Evolutionary conservation across 1,140 invertebrate species (phyloP), one percentile per base, ranked within the genome.

Genomic region (Tetragnatha versicolor): DNA sequence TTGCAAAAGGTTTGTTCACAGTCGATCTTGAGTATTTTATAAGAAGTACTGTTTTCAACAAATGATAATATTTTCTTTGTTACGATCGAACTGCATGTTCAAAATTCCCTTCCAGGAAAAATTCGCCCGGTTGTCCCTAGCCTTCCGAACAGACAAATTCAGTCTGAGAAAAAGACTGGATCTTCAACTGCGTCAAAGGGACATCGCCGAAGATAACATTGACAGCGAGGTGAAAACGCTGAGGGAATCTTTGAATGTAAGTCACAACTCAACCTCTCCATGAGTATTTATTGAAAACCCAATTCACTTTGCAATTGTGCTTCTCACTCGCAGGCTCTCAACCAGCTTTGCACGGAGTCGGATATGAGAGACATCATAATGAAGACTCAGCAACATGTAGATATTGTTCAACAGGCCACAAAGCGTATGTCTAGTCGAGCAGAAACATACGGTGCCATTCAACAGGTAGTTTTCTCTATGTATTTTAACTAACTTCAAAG

Each of bases 121-220:
- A 79, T 89, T 87, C 82, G 84, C 83, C 9, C 85, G 84, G 63
- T 83, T 89, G 14, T 85, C 86, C 2, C 80, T 89, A 60, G 88
- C 88, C n/a, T 88, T 89, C 82, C 87, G 88, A 79, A 89, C 88
- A 55, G 88, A 89, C 82, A 86, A 86, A 65, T 80, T 88, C 37
- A 89, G 88, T 5, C 81, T 89, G 9, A 82, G 84, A 1, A 84
- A 86, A 68, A 82, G 88, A 60, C 79, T 87, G 25, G 86, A 87
- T 37, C 83, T 88, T 3, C 88, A 88, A 81, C 85, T 86, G 60
- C 84, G 88, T 35, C 85, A 88, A n/a, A 81, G 88, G 53, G 88
- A 89, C 82, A 83, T 87, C 29, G 86, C 87, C 0, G 88, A 89
- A 81, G 83, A 85, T 39, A 88, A 89, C 80, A 84, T 88, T 51